Conservation (phyloP, 2,113 vertebrate genomes). For the Zosterops hypoxanthus region DNA sequence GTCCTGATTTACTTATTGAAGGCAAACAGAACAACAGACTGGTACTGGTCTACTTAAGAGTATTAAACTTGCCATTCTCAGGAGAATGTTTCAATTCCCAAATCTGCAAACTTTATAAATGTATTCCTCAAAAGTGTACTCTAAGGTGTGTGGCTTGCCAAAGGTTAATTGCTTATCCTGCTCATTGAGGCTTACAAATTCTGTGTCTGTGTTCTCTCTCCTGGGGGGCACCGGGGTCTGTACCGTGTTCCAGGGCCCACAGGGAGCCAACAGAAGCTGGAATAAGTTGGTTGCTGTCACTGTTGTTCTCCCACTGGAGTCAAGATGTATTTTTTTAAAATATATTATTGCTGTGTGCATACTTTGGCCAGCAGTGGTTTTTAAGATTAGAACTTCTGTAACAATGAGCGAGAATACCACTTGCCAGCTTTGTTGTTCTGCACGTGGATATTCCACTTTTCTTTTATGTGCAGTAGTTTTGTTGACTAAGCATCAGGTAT, state of each 20-base stretch:
- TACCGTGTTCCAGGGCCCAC: not conserved
- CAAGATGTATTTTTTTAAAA: not conserved
- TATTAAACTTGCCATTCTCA: not conserved
- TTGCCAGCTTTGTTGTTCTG: not conserved
- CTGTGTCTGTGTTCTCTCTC: not conserved
- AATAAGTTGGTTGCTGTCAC: not conserved
- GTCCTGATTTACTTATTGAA: not conserved
- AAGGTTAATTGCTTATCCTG: slow-evolving; percentile 50
- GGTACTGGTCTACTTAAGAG: not conserved
- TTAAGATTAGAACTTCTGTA: not conserved
- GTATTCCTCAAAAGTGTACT: slow-evolving; percentile 54
- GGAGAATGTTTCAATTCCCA: slow-evolving; percentile 29
- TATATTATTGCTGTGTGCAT: not conserved
- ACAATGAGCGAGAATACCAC: not conserved
- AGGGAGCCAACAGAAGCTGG: not conserved
- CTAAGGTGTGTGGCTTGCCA: slow-evolving; percentile 64
- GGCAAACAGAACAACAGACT: not conserved
- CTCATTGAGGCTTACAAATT: not conserved
- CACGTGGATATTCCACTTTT: accelerated
- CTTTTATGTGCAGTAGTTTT: not conserved
- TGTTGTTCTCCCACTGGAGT: not conserved
- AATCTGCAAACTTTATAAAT: not conserved
- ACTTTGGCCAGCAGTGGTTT: not conserved
- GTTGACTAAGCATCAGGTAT: not conserved
- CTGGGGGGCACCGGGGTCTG: not conserved